Conservation (phyloP, 2,797 vertebrate genomes). For the Rhinophrynus dorsalis region DNA sequence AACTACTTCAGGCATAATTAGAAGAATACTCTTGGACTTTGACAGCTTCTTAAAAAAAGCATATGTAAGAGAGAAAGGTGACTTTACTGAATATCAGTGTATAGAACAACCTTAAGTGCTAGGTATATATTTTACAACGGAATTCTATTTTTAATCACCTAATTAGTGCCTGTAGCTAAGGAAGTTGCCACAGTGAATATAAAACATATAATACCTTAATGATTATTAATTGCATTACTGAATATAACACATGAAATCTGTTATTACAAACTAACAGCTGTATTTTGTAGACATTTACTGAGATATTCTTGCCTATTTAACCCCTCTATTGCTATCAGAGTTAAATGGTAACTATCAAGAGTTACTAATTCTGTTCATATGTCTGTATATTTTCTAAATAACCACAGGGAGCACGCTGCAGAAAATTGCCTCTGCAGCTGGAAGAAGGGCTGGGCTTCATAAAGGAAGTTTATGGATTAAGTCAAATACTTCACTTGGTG, state of each 20-base stretch:
- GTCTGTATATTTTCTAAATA: too few species aligned
- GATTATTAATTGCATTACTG: not conserved
- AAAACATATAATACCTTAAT: constrained; percentile 4
- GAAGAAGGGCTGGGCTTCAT: too few species aligned
- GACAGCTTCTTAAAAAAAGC: constrained; percentile 15
- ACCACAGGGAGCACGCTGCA: too few species aligned
- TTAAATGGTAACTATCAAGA: too few species aligned
- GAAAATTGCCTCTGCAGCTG: too few species aligned
- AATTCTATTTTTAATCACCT: constrained; percentile 15
- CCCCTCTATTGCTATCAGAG: too few species aligned
- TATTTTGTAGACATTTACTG: not conserved
- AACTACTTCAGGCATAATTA: constrained; percentile 35
- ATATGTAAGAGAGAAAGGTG: constrained; percentile 20
- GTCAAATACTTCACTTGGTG: too few species aligned
- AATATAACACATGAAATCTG: not conserved
- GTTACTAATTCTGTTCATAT: too few species aligned
- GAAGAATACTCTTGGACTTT: constrained; percentile 8
- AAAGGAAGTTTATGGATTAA: too few species aligned
- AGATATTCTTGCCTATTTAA: too few species aligned
- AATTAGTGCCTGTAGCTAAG: not conserved
- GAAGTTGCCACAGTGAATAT: not conserved
- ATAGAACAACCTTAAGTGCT: constrained; percentile 1
- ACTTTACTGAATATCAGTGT: constrained; percentile 14
- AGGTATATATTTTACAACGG: not conserved
- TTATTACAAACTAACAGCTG: not conserved